Evolutionary conservation across 2,888 invertebrate species (phyloP), one percentile per base, ranked within the genome.

Genomic region (Lasioglossum calceatum): DNA sequence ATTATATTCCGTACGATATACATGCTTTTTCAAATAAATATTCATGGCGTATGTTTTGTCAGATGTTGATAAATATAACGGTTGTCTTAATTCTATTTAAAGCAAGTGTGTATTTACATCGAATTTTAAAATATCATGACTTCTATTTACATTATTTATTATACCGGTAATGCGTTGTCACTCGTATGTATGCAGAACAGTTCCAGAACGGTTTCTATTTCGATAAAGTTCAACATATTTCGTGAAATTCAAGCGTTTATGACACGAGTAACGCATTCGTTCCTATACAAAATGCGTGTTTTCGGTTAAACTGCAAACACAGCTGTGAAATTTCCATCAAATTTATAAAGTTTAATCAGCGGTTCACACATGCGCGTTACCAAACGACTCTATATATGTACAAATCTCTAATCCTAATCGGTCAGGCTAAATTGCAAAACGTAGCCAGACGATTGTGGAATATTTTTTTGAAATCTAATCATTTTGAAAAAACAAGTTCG

Each of bases 341-440:
- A 50, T 73, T 73, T 50, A 50, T 32, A 73, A 32, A 54, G 23
- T 54, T 74, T 54, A 47, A 47, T 77, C 47, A n/a, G n/a, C 36
- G 8, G 0, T 47, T 47, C n/a, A 64, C 8, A 47, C n/a, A 36
- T 47, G 47, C 47, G 47, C 7, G 7, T 7, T 47, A 4, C 32
- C 14, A n/a, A n/a, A 32, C 44, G 19, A 50, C 32, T 77, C 47
- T 32, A 27, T 27, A 27, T 27, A 27, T 27, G 27, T 27, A 44
- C 23, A 32, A 77, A n/a, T 8, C 36, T 77, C 44, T 32, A 67
- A 77, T 67, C 44, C 61, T 32, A 67, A 77, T 67, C 44, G 47
- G 36, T 36, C 32, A 64, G 32, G 32, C 47, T 23, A 36, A 47
- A 77, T 67, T 36, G 64, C 47, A 36, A 77, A 67, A 47, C n/a